Conservation (phyloP, 1,140 invertebrate genomes). For the Ericerus pela region DNA sequence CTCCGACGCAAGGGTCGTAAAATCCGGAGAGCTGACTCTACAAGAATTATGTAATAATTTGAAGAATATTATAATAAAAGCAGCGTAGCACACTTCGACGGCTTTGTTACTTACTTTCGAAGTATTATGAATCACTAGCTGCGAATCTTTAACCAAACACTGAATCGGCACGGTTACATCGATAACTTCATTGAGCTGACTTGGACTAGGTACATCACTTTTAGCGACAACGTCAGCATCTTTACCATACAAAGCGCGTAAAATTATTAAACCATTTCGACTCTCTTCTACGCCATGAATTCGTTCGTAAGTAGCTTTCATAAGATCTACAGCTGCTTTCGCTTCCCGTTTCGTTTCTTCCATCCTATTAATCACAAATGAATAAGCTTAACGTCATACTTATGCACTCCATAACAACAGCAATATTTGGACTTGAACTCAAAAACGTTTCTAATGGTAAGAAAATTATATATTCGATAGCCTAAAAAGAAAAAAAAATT, state of each 20-base stretch:
- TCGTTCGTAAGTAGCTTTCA: conserved; percentile 65
- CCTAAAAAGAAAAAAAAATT: too few species aligned
- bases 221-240: conserved; percentile 25
- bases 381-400: too few species aligned
- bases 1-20: conserved; percentile 88
- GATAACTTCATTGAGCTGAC: conserved; percentile 45
- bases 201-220: conserved; percentile 26
- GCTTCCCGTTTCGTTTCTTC: conserved; percentile 68
- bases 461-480: too few species aligned
- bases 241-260: conserved; percentile 63
- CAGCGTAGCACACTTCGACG: too few species aligned
- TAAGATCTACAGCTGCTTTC: conserved; percentile 66
- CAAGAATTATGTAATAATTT: conserved; percentile 27
- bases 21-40: conserved; percentile 91
- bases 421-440: too few species aligned
- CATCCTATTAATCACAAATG: too few species aligned
- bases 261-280: conserved; percentile 68
- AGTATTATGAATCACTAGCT: conserved; percentile 64
- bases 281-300: conserved; percentile 60
- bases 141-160: conserved; percentile 81
- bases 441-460: too few species aligned
- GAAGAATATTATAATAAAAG: neutral
- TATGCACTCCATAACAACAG: too few species aligned
- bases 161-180: conserved; percentile 88
- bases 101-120: conserved; percentile 56